phyloP scores from a whole-genome alignment of 2,888 invertebrate species.

The Melikaiella ostensackeni region DNA sequence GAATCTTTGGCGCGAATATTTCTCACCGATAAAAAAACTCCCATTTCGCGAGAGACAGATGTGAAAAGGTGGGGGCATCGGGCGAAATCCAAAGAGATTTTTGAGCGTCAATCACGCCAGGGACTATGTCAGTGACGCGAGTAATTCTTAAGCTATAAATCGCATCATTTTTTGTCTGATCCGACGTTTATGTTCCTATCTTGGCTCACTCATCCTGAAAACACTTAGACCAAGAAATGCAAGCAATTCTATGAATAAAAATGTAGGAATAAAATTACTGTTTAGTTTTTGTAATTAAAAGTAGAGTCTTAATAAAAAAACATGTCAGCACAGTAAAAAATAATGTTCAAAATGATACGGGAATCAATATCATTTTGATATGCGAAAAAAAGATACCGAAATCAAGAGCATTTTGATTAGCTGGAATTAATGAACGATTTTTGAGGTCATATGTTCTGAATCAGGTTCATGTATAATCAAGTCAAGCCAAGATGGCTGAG shows the following conservation, averaged over 20 bases:
- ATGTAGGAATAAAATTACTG: neutral
- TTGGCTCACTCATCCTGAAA: neutral
- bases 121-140: constrained; percentile 26
- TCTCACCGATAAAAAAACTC: constrained; percentile 52
- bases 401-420: no score
- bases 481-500: no score
- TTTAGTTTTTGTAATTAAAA: no score
- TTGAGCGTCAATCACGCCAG: constrained; percentile 25
- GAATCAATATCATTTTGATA: no score
- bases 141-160: constrained; percentile 27
- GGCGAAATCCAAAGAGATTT: constrained; percentile 36
- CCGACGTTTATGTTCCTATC: constrained; percentile 15
- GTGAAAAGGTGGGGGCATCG: constrained; percentile 30
- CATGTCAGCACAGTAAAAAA: no score
- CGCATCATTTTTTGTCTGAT: constrained; percentile 12
- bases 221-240: neutral
- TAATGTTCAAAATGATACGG: no score
- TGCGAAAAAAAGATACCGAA: no score
- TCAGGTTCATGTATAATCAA: no score
- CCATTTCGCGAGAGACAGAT: constrained; percentile 54
- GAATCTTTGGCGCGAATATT: constrained; percentile 58
- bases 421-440: no score
- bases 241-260: neutral
- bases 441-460: no score
- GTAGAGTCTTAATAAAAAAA: no score